Conservation (phyloP, 2,113 vertebrate genomes). For the Gasterosteus nipponicus region DNA sequence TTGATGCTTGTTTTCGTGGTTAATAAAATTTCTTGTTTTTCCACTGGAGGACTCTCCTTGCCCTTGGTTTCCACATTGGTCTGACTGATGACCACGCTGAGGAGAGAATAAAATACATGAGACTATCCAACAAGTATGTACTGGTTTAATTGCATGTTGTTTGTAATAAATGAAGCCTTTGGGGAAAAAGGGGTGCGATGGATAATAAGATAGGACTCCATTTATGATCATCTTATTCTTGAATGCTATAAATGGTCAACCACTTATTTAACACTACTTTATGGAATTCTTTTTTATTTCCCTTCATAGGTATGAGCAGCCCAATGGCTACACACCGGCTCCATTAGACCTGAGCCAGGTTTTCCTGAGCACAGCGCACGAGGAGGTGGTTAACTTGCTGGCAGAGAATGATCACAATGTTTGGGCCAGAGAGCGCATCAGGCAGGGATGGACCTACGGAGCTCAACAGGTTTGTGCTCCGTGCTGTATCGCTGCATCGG, state of each 20-base stretch:
- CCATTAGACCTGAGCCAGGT: slow-evolving; percentile 90
- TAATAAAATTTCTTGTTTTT: slow-evolving; percentile 22
- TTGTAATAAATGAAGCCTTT: background rate
- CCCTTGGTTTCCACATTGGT: slow-evolving; percentile 89
- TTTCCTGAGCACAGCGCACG: slow-evolving; percentile 85
- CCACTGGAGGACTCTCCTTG: slow-evolving; percentile 86
- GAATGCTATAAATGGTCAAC: slow-evolving; percentile 3
- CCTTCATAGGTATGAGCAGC: slow-evolving; percentile 87
- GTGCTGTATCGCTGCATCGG: background rate
- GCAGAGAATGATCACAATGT: slow-evolving; percentile 95
- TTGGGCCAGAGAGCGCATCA: slow-evolving; percentile 92
- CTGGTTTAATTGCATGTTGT: background rate
- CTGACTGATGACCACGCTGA: slow-evolving; percentile 87
- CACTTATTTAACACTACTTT: background rate
- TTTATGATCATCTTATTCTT: background rate
- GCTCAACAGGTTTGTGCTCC: slow-evolving; percentile 85
- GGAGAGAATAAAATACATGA: slow-evolving; percentile 87
- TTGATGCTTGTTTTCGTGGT: background rate
- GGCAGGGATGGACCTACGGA: slow-evolving; percentile 94
- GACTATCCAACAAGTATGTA: slow-evolving; percentile 87
- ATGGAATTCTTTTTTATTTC: background rate
- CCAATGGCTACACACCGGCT: slow-evolving; percentile 90
- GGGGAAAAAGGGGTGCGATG: background rate
- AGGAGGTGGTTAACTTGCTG: slow-evolving; percentile 88
- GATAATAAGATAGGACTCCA: background rate